A percentile compares a stretch with the other conserved stretches of the same genome.
Conservation (phyloP, 2,797 vertebrate genomes). For the Melanotaenia parkinsoni region DNA sequence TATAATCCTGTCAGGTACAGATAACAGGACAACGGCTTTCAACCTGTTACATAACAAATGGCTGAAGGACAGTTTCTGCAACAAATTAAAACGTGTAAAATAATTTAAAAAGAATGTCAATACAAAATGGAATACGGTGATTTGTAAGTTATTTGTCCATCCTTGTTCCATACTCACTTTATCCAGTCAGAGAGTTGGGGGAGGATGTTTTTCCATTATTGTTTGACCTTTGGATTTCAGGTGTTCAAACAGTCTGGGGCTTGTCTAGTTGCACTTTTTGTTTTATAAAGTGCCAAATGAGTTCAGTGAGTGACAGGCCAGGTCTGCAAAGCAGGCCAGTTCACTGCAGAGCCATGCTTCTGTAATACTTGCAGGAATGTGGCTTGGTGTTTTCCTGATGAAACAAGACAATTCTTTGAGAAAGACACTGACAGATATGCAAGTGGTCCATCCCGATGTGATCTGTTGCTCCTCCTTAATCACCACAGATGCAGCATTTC, state of each 20-base stretch:
- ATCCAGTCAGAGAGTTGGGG: background rate
- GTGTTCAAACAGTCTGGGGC: background rate
- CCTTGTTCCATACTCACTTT: background rate
- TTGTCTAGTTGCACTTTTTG: background rate
- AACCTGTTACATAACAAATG: background rate
- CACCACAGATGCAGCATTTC: background rate
- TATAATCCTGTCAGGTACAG: background rate
- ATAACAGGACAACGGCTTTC: conserved; percentile 12
- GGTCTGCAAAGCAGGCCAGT: background rate
- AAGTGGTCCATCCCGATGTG: background rate
- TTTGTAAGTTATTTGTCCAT: background rate
- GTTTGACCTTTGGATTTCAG: background rate
- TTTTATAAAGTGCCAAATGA: background rate
- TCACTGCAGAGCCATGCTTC: background rate
- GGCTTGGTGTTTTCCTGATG: background rate
- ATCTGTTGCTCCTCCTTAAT: background rate
- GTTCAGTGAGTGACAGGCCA: background rate
- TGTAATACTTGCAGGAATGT: background rate
- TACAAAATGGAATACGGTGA: background rate
- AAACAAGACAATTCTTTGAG: background rate
- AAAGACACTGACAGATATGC: background rate
- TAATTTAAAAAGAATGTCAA: conserved; percentile 6
- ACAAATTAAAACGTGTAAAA: background rate
- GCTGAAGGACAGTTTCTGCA: conserved; percentile 10
- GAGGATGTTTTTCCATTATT: background rate